These are phyloP conservation scores for Agrenia bidenticulata DNA, from an alignment of 2,888 invertebrate species.

Conservation along the genomic window DNA sequence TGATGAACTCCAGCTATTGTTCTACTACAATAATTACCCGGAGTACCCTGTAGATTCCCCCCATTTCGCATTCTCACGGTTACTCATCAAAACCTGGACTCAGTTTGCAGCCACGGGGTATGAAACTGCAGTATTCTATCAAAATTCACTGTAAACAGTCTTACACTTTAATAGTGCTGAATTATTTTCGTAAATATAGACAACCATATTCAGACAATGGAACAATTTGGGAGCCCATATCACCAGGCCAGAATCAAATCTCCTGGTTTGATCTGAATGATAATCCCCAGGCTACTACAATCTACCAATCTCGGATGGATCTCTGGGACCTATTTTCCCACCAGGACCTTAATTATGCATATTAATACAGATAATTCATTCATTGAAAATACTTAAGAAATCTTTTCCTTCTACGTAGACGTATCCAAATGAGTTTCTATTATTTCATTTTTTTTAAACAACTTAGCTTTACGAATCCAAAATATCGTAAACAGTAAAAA, in stretches of 20 bases:
- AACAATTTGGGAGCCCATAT: conserved; percentile 20
- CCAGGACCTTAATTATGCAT: conserved; percentile 30
- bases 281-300: conserved; percentile 14
- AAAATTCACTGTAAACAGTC: not conserved
- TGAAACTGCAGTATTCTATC: conserved; percentile 2
- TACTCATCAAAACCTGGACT: conserved; percentile 32
- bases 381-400: too few species aligned
- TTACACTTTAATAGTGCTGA: not conserved
- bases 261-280: conserved; percentile 39
- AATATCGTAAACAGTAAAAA: too few species aligned
- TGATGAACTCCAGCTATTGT: conserved; percentile 38
- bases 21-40: conserved; percentile 36
- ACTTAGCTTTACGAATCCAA: too few species aligned
- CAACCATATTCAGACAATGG: too few species aligned
- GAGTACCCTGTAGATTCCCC: conserved; percentile 23
- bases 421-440: too few species aligned
- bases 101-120: conserved; percentile 41
- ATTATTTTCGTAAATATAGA: conserved; percentile 5
- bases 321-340: conserved; percentile 40
- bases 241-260: not conserved
- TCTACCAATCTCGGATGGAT: conserved; percentile 28
- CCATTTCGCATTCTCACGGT: conserved; percentile 32
- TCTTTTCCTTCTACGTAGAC: too few species aligned
- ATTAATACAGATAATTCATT: too few species aligned
- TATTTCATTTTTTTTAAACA: too few species aligned